Evolutionary conservation across 2,797 vertebrate genomes (phyloP).

Genomic region (Alcedo atthis): DNA sequence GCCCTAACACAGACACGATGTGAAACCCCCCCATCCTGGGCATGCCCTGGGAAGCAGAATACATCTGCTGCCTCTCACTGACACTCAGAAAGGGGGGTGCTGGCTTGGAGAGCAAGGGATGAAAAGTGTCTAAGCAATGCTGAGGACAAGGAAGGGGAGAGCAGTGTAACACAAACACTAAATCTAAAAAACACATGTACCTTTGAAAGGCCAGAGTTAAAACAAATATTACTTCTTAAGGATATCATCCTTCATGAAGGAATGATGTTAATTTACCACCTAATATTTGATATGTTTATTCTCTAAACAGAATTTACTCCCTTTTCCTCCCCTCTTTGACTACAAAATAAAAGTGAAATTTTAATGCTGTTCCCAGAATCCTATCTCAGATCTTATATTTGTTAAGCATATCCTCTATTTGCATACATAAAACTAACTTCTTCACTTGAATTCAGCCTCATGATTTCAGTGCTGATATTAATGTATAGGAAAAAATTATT

Average conservation of each 20-base stretch:
- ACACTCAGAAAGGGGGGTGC: fast-evolving
- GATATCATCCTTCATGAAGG: neutral
- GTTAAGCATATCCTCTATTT: neutral
- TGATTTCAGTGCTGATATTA: neutral
- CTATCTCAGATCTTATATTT: neutral
- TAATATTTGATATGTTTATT: neutral
- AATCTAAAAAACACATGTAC: neutral
- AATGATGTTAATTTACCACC: neutral
- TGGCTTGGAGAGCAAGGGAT: neutral
- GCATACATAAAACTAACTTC: neutral
- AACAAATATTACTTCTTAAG: neutral
- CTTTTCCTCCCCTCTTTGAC: neutral
- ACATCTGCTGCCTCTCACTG: neutral
- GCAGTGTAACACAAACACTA: constrained; percentile 9
- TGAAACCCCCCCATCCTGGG: neutral
- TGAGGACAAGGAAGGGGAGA: neutral
- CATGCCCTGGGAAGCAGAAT: neutral
- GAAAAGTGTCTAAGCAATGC: neutral
- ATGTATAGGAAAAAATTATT: constrained; percentile 3
- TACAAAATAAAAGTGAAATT: neutral
- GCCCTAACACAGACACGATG: neutral
- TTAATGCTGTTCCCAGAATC: neutral
- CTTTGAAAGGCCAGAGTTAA: neutral
- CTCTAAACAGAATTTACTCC: neutral
- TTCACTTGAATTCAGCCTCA: neutral